Evolutionary conservation across 2,113 vertebrate species (phyloP).

Genomic region (Crocuta crocuta): DNA sequence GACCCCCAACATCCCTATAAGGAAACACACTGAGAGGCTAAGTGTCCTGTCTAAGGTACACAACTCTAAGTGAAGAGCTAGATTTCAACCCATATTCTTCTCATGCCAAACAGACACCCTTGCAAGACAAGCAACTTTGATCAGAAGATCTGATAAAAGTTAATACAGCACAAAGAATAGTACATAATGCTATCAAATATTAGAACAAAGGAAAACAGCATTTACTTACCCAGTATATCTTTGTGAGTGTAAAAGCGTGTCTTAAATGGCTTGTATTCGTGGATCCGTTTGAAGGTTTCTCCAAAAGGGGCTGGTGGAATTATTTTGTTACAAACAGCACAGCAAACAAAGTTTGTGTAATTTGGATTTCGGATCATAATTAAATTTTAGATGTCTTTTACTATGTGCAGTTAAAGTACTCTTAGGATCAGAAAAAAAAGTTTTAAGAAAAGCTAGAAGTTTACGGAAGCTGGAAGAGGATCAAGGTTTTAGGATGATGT

Average conservation of each 20-base stretch:
- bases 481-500: constrained; percentile 41
- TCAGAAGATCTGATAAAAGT: constrained; percentile 6
- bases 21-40: neutral
- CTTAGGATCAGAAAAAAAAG: constrained; percentile 15
- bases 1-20: neutral
- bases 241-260: constrained; percentile 81
- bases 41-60: neutral
- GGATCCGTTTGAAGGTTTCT: constrained; percentile 74
- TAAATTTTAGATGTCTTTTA: constrained; percentile 30
- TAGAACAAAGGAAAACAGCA: constrained; percentile 35
- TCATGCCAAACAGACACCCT: neutral
- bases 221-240: constrained; percentile 82
- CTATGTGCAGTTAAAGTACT: constrained; percentile 38
- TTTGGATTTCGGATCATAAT: constrained; percentile 80
- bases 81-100: neutral
- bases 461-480: constrained; percentile 20
- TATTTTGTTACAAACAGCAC: constrained; percentile 83
- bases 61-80: neutral
- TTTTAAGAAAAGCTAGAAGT: constrained; percentile 57
- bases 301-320: constrained; percentile 74
- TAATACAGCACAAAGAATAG: constrained; percentile 1
- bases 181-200: neutral
- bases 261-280: constrained; percentile 83
- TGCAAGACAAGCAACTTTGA: constrained; percentile 20
- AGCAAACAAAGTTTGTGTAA: constrained; percentile 83